Evolutionary conservation across 2,888 invertebrate species (phyloP).

Genomic region (Zaprionus lineosus): DNA sequence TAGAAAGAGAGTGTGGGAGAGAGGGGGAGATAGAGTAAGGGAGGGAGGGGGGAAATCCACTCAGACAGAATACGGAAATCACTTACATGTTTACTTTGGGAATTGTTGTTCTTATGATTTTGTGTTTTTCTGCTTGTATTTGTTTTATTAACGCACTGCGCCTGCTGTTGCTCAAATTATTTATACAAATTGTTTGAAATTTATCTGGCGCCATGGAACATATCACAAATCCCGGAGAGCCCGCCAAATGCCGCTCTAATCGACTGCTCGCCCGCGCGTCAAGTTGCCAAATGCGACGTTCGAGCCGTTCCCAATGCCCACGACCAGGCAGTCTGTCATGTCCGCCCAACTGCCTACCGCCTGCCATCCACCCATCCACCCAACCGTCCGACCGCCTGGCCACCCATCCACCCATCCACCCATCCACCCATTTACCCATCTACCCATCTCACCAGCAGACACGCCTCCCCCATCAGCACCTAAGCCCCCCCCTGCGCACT

Average conservation of each 20-base stretch:
- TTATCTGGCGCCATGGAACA: constrained; percentile 59
- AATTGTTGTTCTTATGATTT: not conserved
- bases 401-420: too few relatives aligned
- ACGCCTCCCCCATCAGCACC: too few relatives aligned
- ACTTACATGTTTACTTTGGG: constrained; percentile 1
- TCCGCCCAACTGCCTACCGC: too few relatives aligned
- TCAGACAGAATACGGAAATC: not conserved
- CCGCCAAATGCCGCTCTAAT: constrained; percentile 9
- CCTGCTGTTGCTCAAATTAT: constrained; percentile 35
- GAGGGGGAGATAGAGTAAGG: too few relatives aligned
- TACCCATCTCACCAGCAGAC: too few relatives aligned
- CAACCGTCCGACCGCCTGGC: too few relatives aligned
- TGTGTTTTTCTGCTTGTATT: not conserved
- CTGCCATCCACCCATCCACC: constrained; percentile 12
- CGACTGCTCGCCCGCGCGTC: constrained; percentile 37
- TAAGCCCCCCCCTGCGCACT: constrained; percentile 28
- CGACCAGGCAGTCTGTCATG: constrained; percentile 31
- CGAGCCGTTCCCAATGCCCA: not conserved
- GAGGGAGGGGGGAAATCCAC: too few relatives aligned
- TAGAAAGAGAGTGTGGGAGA: too few relatives aligned
- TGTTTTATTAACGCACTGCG: constrained; percentile 28
- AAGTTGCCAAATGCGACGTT: constrained; percentile 34
- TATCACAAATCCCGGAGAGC: constrained; percentile 34
- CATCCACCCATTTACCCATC: not conserved
- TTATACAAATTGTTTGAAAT: constrained; percentile 43